Evolutionary conservation across 2,888 invertebrate species (phyloP), one percentile per base, ranked within the genome.

Genomic region (Parapristionchus giblindavisi): DNA sequence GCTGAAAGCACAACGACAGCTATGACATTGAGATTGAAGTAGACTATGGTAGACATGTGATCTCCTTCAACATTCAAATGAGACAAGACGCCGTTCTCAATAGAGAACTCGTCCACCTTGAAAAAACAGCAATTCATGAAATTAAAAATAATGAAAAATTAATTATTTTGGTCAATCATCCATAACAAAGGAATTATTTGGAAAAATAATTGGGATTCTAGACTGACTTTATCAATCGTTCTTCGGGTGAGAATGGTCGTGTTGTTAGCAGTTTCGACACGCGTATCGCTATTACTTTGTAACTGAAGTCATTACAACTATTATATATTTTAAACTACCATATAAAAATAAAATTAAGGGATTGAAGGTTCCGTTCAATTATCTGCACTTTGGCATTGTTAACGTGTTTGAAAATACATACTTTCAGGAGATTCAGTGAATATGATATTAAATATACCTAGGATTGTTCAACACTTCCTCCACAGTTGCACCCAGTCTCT

Each of bases 1-100:
- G 61, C 17, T 32, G 21, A 21, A 2, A 60, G 0, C 4, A 32
- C 8, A 11, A 51, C 43, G 3, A 34, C 60, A 1, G 76, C 75
- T 11, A 83, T 70, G 36, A 83, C 79, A 58, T 83, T 82, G 14
- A 83, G 52, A 76, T 81, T 82, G 76, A 80, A 83, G 66, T 83
- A 83, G 24, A 81, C 77, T 36, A 83, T 79, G 32, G 79, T 75
- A 63, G 80, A 80, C 40, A 83, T 38, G 24, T 78, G 63, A 4
- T 79, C 76, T 27, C 83, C 83, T 75, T 82, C 78, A 52, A 82
- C 77, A 51, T 80, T 78, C 5, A 83, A 75, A 43, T 81, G 80
- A 36, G 80, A 80, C 3, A 83, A 75, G n/a, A 81, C 80, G 34
- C 83, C 83, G 68, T 82, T 72, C 1, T 79, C 75, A 51, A 80